Evolutionary conservation across 2,797 vertebrate genomes (phyloP), one percentile per base, ranked within the genome.

Genomic region (Margarornis squamiger): DNA sequence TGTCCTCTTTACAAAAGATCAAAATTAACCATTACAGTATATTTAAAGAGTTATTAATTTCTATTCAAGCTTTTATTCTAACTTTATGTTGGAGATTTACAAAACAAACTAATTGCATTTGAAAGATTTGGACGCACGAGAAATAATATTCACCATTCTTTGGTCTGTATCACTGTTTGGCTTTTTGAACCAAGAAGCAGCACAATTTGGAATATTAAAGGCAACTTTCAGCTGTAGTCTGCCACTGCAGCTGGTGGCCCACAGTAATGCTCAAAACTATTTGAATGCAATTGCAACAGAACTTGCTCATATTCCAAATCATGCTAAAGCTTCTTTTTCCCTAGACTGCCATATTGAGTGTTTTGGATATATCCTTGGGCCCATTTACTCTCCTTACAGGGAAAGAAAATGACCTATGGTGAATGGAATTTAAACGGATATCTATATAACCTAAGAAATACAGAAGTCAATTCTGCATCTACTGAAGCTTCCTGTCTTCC

Each of bases 221-320:
- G 21, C 14, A 85, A 77, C 62, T 87, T 89, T 86, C 45, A 86
- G 38, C 72, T 91, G 54, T 83, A 86, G 91, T 88, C 71, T 92
- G 36, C 78, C 49, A 74, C 38, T 71, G 68, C 78, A 94, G 72
- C 86, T 94, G 75, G 49, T 71, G 41, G 48, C 41, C 57, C 57
- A 88, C 41, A 74, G 71, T 86, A 91, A 74, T 7, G 49, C 86
- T 65, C 57, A 74, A 38, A 67, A 91, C 78, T 65, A 34, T 46
- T 17, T 49, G 52, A 92, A 72, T 45, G 39, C 41, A 67, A 30
- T 32, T 71, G 52, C 61, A 34, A 55, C 52, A 94, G 30, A 93
- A 89, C 38, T 74, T 12, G 3, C 51, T 81, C 26, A 24, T 48
- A 74, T 49, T 87, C 57, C 46, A 67, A 55, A 67, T 8, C 16